Conservation (phyloP, 2,797 vertebrate species). For the Argyrosomus regius region DNA sequence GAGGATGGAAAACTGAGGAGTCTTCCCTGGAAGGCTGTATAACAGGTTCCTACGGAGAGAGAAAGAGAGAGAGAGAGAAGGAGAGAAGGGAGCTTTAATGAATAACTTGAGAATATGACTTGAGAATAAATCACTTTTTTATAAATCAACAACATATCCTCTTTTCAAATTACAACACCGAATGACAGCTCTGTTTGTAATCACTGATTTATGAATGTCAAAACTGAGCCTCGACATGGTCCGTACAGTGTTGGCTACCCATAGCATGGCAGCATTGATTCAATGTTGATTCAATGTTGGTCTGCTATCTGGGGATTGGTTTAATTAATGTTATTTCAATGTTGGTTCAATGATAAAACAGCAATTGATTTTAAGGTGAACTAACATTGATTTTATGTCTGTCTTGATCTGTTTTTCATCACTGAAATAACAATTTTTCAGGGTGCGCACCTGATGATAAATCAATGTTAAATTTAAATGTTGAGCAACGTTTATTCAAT, state of each 20-base stretch:
- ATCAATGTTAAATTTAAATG: too few species aligned
- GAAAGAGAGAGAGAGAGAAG: constrained; percentile 18
- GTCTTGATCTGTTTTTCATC: too few species aligned
- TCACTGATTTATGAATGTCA: background rate
- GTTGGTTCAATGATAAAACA: too few species aligned
- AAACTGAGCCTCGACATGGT: background rate
- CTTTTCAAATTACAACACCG: background rate
- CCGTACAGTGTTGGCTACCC: background rate
- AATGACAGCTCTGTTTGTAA: background rate
- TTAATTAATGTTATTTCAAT: too few species aligned
- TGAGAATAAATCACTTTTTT: background rate
- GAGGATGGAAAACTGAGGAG: constrained; percentile 88
- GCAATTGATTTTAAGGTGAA: too few species aligned
- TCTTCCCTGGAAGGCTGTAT: constrained; percentile 89
- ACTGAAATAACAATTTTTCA: too few species aligned
- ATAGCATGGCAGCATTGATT: too few species aligned
- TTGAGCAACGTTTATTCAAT: too few species aligned
- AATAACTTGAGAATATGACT: constrained; percentile 3
- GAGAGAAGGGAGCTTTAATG: background rate
- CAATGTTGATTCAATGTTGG: too few species aligned
- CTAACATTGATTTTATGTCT: too few species aligned
- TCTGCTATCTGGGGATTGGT: too few species aligned
- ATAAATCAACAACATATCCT: background rate
- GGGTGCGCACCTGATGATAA: too few species aligned
- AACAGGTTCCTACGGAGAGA: constrained; percentile 89